Base-by-base conservation (phyloP, 2,113 vertebrate genomes). In the Nematolebias whitei region DNA sequence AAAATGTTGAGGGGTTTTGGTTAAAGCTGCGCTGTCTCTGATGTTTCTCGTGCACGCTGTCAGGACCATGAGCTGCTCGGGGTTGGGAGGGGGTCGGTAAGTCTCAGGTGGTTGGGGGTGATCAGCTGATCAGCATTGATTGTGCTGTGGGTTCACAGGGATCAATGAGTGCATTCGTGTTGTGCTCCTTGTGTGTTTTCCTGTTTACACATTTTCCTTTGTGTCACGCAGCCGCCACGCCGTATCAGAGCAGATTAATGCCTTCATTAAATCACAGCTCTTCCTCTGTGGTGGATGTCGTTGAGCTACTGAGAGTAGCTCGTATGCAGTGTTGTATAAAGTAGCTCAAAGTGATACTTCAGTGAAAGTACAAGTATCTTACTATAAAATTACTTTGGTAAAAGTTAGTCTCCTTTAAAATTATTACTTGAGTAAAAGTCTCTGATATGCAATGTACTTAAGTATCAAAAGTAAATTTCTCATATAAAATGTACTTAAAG, bases 51-150 rank as follows among this genome's bases (percentile, higher is more conserved):
- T 48, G 22, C 61, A 52, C 14, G 49, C 61, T 43, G 22, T 63
- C 61, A 52, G 49, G 49, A 63, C 22, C 12, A 1, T 16, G 19
- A 11, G 29, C 19, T 23, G 29, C 45, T 62, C 32, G 18, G 59
- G 59, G 59, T 49, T 62, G 18, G 45, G 40, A 44, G 23, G 40
- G 35, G 57, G 43, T 45, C 24, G 61, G 61, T 63, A 63, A 63
- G 61, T 63, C n/a, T 54, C 26, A 38, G 52, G 35, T 5, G 5
- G n/a, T 11, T 54, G 29, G 52, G n/a, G 48, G 44, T 23, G 59
- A 39, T 62, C 15, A 16, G 61, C 35, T 52, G 48, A 51, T n/a
- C 35, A 50, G 23, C n/a, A 24, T 61, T 61, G 58, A 61, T 57
- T 57, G 12, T 60, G n/a, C 12, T 47, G n/a, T 32, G 44, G 19